Percentiles rank a stretch among this genome's conserved stretches.
phyloP scores from a whole-genome alignment of 64 coral and sea anemone genomes.

The Orbicella faveolata region DNA sequence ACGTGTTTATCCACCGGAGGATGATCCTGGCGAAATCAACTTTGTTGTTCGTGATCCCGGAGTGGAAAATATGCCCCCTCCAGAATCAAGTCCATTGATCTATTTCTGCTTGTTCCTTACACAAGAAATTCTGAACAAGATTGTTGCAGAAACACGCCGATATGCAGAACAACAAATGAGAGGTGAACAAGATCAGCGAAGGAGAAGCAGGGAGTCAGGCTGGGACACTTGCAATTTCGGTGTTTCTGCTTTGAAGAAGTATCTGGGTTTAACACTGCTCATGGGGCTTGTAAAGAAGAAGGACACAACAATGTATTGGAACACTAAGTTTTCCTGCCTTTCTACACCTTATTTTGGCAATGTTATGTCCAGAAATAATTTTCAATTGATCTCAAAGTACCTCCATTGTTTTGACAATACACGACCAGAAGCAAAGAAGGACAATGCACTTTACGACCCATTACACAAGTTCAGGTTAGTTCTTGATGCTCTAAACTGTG shows the following conservation, averaged over 20 bases:
- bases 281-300: slow-evolving; percentile 33
- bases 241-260: slow-evolving; percentile 21
- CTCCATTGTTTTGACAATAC: slow-evolving; percentile 43
- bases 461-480: slow-evolving; percentile 51
- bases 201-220: slow-evolving; percentile 17
- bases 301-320: slow-evolving; percentile 23
- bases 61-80: slow-evolving; percentile 23
- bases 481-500: slow-evolving; percentile 48
- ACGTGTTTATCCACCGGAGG: slow-evolving; percentile 25
- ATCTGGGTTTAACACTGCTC: slow-evolving; percentile 35
- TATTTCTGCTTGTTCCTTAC: slow-evolving; percentile 36
- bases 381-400: slow-evolving; percentile 48
- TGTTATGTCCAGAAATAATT: slow-evolving; percentile 49
- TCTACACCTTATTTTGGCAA: slow-evolving; percentile 19
- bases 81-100: slow-evolving; percentile 38
- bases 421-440: too few species aligned
- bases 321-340: slow-evolving; percentile 17
- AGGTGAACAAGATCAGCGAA: slow-evolving; percentile 3
- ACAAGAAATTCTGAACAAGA: not conserved
- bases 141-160: not conserved
- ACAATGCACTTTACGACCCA: slow-evolving; percentile 49
- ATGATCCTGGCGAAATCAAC: slow-evolving; percentile 6
- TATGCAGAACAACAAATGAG: slow-evolving; percentile 44
- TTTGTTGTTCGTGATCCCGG: slow-evolving; percentile 23
- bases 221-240: slow-evolving; percentile 31